phyloP scores from a whole-genome alignment of 2,113 vertebrate genomes.

The Sylvilagus bachmani region DNA sequence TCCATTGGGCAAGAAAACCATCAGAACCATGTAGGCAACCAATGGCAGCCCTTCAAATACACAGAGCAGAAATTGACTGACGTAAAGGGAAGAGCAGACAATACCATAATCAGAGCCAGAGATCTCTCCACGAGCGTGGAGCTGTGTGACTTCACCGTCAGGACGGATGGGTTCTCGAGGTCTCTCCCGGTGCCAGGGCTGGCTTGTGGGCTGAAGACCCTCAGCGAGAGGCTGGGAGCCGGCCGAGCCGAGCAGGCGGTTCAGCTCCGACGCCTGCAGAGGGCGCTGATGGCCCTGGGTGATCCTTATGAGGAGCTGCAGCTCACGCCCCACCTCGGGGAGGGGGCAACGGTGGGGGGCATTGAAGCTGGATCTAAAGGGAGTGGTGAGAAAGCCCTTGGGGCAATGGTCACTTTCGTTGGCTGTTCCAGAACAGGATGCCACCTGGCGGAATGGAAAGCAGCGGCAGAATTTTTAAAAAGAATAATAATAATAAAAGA shows the following conservation, averaged over 20 bases:
- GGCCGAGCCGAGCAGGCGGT: neutral
- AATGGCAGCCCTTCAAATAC: conserved; percentile 38
- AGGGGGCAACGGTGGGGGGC: neutral
- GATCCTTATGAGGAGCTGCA: neutral
- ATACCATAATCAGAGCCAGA: conserved; percentile 30
- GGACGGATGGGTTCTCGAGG: neutral
- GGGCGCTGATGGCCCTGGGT: neutral
- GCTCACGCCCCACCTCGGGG: neutral
- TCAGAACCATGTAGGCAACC: neutral
- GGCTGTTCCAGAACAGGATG: neutral
- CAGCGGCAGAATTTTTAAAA: neutral
- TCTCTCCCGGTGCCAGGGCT: neutral
- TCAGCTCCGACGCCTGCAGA: conserved; percentile 3
- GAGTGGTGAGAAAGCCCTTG: neutral
- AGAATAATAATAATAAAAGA: neutral
- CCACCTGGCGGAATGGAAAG: neutral
- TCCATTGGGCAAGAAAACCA: conserved; percentile 20
- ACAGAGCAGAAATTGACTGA: neutral
- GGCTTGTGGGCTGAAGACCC: neutral
- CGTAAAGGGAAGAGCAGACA: conserved; percentile 33
- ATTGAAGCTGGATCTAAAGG: neutral
- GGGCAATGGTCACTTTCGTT: neutral
- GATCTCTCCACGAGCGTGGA: neutral
- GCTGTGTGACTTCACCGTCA: conserved; percentile 10
- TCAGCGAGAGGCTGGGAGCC: neutral